Percentiles rank a stretch among this genome's conserved stretches.
These are phyloP conservation scores for Noturus placidus DNA, from an alignment of 2,113 vertebrate species.

Conservation along the genomic window DNA sequence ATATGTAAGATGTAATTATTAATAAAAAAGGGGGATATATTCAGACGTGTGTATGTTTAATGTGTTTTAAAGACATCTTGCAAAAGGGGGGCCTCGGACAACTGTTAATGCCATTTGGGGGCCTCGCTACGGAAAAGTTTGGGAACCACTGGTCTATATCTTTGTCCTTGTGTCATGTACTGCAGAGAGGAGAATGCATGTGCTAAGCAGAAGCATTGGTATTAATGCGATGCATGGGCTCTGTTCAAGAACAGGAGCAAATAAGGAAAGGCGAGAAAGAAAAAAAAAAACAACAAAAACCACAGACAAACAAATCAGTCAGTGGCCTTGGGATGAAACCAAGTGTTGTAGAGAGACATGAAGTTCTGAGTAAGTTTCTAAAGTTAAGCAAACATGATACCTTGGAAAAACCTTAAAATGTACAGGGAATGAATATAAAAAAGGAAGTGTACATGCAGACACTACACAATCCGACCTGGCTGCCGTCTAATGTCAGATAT, in stretches of 20 bases:
- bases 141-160: too few relatives aligned
- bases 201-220: neutral
- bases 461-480: neutral
- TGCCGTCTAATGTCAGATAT: constrained; percentile 19
- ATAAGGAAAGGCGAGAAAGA: neutral
- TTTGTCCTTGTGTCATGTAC: neutral
- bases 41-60: too few relatives aligned
- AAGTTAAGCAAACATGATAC: neutral
- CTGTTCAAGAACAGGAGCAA: neutral
- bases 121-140: too few relatives aligned
- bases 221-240: neutral
- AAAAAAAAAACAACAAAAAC: neutral
- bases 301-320: neutral
- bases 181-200: neutral
- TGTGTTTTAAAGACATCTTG: too few relatives aligned
- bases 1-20: too few relatives aligned
- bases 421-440: neutral
- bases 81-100: too few relatives aligned
- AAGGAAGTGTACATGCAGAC: neutral
- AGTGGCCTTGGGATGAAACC: neutral
- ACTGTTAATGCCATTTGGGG: too few relatives aligned
- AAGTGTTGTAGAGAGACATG: neutral
- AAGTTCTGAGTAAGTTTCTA: neutral
- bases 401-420: neutral
- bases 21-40: too few relatives aligned